Percentiles rank a stretch among this genome's conserved stretches.
Evolutionary conservation across 2,888 invertebrate genomes (phyloP).

Genomic region (Colostygia pectinataria): DNA sequence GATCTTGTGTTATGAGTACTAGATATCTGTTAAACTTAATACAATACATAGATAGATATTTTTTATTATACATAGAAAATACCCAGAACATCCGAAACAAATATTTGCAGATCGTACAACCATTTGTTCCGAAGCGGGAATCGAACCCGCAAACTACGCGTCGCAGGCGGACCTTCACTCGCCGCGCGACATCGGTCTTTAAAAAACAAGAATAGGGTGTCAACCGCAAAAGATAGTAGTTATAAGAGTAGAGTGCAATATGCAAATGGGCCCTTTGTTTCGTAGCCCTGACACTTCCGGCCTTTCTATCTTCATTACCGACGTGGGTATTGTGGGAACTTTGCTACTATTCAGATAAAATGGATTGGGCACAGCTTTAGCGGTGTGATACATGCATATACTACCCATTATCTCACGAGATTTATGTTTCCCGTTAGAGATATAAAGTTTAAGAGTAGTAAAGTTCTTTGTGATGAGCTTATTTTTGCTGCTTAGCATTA

Average conservation of each 20-base stretch:
- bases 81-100: too few species aligned
- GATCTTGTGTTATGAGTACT: too few species aligned
- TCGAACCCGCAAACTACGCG: too few species aligned
- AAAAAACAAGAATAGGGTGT: conserved; percentile 20
- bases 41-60: too few species aligned
- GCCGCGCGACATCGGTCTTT: too few species aligned
- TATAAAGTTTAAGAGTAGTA: background rate
- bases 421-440: background rate
- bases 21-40: too few species aligned
- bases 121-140: too few species aligned
- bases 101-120: too few species aligned
- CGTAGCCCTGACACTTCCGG: conserved; percentile 40
- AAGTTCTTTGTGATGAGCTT: too few species aligned
- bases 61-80: too few species aligned
- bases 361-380: conserved; percentile 7
- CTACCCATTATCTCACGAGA: background rate
- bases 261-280: conserved; percentile 49
- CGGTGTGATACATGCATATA: background rate
- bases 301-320: conserved; percentile 35
- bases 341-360: conserved; percentile 6
- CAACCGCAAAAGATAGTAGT: conserved; percentile 19
- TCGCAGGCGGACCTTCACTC: too few species aligned
- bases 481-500: too few species aligned
- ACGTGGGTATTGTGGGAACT: conserved; percentile 14
- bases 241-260: conserved; percentile 42